These are phyloP conservation scores for Belgica antarctica DNA, from an alignment of 2,888 invertebrate species.

Conservation along the genomic window DNA sequence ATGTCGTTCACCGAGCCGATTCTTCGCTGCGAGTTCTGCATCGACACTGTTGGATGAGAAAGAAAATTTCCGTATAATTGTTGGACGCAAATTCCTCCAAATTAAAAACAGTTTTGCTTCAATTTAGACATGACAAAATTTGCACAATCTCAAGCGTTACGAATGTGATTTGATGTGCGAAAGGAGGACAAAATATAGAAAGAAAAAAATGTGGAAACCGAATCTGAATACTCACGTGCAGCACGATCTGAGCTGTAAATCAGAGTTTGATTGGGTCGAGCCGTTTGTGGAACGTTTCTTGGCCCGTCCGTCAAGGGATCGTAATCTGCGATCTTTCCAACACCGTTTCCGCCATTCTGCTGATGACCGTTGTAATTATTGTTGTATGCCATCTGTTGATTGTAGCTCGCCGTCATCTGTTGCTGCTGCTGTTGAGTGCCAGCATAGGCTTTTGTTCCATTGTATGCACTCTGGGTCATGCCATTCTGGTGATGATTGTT, in stretches of 20 bases:
- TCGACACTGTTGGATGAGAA: neutral
- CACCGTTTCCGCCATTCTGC: conserved; percentile 50
- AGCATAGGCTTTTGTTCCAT: conserved; percentile 9
- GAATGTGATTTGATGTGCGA: neutral
- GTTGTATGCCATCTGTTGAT: conserved; percentile 42
- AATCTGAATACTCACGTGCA: conserved; percentile 57
- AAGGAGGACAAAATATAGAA: neutral
- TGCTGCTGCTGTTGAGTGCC: neutral
- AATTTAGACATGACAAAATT: neutral
- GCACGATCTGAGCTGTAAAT: conserved; percentile 79
- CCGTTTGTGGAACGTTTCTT: conserved; percentile 68
- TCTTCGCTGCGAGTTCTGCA: conserved; percentile 55
- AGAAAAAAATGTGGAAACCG: neutral
- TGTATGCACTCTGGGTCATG: conserved; percentile 36
- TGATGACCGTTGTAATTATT: conserved; percentile 39
- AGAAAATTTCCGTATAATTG: neutral
- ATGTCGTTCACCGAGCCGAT: conserved; percentile 93
- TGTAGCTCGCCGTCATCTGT: conserved; percentile 26
- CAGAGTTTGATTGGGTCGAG: conserved; percentile 75
- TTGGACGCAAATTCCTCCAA: too few species aligned
- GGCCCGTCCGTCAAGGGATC: conserved; percentile 74
- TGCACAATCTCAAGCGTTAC: conserved; percentile 10
- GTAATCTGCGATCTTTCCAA: conserved; percentile 77
- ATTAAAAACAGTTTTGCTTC: neutral
- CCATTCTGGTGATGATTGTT: conserved; percentile 44